Evolutionary conservation across 2,113 vertebrate genomes (phyloP), one percentile per base, ranked within the genome.

Genomic region (Xiphorhynchus elegans): DNA sequence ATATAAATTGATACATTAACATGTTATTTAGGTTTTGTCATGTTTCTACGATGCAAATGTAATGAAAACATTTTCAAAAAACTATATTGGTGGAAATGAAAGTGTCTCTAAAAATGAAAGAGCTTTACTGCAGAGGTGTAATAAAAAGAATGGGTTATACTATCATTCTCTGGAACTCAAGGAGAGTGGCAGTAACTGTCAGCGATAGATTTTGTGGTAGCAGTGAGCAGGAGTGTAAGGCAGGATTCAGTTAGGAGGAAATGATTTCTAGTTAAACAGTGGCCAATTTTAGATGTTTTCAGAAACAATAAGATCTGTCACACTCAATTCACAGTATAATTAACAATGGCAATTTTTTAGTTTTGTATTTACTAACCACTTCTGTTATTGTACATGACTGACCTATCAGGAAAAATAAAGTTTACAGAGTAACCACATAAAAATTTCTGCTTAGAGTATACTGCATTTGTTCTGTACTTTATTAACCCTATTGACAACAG

Each of bases 251-350:
- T 87, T 94, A 82, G 26, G 19, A 95, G 35, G 47, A 93, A 96
- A 96, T 62, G 0, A 81, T 91, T 97, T 84, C 69, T 88, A 60
- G 79, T 93, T 93, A 92, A 94, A 90, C 15, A 63, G 46, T 78
- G 39, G 62, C 20, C 20, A 77, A 63, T 70, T 96, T 91, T 77
- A 95, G 46, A 52, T 90, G 84, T 96, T 94, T 89, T 84, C 59
- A 74, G 69, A 76, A 96, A 88, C n/a, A 86, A 11, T 74, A 56
- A 87, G 62, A 86, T 75, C 10, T 81, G 39, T 93, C 89, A 94
- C 35, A 74, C 20, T 88, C n/a, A 53, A 64, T 88, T 89, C 69
- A 59, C 60, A 82, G 10, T 23, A 55, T 68, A 95, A 89, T 63
- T 95, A 94, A 64, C 52, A 93, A 56, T 46, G 31, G 59, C 13